Evolutionary conservation across 2,888 invertebrate species (phyloP).

Genomic region (Sthenelais limicola): DNA sequence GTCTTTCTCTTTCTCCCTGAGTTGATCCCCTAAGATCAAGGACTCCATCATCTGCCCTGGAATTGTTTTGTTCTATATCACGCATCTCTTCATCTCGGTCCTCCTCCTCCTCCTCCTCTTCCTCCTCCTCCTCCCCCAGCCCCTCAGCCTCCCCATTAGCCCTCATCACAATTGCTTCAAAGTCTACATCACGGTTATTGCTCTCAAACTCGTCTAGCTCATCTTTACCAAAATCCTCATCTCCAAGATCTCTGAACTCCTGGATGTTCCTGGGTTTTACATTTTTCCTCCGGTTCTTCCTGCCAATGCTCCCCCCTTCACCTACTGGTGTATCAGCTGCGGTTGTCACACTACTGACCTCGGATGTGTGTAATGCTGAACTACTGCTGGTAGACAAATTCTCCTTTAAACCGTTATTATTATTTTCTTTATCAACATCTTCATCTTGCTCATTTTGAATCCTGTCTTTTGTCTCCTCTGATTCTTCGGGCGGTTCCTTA

Average conservation of each 20-base stretch:
- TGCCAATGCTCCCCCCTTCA: no score
- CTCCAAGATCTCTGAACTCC: constrained; percentile 42
- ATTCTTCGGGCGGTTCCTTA: constrained; percentile 30
- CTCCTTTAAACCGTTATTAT: constrained; percentile 11
- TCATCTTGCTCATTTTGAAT: neutral
- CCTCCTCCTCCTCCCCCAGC: constrained; percentile 16
- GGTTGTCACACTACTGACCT: no score
- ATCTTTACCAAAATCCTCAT: constrained; percentile 52
- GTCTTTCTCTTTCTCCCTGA: neutral
- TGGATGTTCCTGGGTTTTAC: constrained; percentile 83
- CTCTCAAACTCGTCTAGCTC: constrained; percentile 60
- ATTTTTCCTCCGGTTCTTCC: constrained; percentile 84
- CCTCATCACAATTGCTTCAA: constrained; percentile 50
- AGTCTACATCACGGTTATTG: constrained; percentile 59
- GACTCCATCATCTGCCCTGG: neutral
- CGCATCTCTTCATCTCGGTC: constrained; percentile 36
- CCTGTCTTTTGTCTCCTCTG: constrained; percentile 18
- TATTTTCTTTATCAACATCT: constrained; percentile 37
- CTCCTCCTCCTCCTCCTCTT: constrained; percentile 41
- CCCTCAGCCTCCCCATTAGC: constrained; percentile 25
- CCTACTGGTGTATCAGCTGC: no score
- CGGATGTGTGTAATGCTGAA: no score
- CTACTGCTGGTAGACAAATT: no score
- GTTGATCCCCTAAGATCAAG: constrained; percentile 4
- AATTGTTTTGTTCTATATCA: constrained; percentile 1